phyloP scores from a whole-genome alignment of 1,140 invertebrate species.

The Probaryconus sp. region DNA sequence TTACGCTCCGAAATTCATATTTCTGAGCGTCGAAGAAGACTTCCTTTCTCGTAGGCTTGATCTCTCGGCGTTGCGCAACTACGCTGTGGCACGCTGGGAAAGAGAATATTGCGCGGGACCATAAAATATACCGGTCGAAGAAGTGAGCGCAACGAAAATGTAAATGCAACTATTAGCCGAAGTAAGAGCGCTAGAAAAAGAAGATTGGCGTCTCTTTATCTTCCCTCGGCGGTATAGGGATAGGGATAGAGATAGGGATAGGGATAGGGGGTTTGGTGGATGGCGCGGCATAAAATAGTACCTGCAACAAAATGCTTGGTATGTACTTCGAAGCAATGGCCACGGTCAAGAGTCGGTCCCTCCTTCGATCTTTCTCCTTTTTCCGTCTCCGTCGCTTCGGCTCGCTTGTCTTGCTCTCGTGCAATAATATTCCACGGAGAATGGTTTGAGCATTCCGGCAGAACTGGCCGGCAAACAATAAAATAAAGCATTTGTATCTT shows the following conservation, averaged over 20 bases:
- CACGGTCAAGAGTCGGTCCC: conserved; percentile 58
- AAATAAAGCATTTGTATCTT: conserved; percentile 75
- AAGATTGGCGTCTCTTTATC: background rate
- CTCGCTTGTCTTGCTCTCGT: conserved; percentile 29
- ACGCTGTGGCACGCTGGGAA: background rate
- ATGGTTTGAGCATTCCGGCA: conserved; percentile 67
- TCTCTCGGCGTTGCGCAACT: background rate
- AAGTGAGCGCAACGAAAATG: conserved; percentile 31
- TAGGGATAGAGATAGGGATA: background rate
- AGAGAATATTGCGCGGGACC: conserved; percentile 16
- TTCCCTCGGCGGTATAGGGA: background rate
- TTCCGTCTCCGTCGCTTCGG: conserved; percentile 20
- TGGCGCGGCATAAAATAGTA: conserved; percentile 52
- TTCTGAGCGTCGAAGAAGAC: conserved; percentile 25
- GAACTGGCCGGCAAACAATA: conserved; percentile 71
- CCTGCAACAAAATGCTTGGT: conserved; percentile 60
- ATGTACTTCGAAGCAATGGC: conserved; percentile 56
- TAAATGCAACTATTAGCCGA: conserved; percentile 42
- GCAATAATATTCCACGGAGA: conserved; percentile 67
- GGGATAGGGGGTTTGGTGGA: conserved; percentile 16
- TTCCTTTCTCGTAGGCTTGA: conserved; percentile 7
- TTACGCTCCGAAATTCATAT: conserved; percentile 9
- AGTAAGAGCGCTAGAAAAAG: conserved; percentile 7
- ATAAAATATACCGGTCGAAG: conserved; percentile 29
- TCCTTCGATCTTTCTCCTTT: conserved; percentile 46